Evolutionary conservation across 2,888 invertebrate species (phyloP).

Genomic region (Dermolepida albohirtum): DNA sequence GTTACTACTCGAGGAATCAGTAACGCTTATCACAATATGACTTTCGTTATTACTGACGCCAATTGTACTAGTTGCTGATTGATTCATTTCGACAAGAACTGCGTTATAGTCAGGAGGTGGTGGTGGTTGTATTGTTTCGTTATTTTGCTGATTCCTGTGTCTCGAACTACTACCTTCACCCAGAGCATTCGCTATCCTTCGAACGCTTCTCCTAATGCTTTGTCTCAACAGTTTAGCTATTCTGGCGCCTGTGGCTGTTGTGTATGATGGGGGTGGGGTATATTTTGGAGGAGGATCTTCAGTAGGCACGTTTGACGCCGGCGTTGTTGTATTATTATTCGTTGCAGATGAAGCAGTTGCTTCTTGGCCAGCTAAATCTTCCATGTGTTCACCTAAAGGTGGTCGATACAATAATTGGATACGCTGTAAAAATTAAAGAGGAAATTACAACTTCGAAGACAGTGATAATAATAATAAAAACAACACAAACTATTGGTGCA

Average conservation of each 20-base stretch:
- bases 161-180: slow-evolving; percentile 61
- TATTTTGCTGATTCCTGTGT: slow-evolving; percentile 36
- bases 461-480: too few relatives aligned
- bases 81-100: slow-evolving; percentile 73
- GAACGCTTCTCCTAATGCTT: slow-evolving; percentile 82
- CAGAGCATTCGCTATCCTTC: slow-evolving; percentile 72
- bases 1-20: slow-evolving; percentile 46
- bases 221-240: slow-evolving; percentile 80
- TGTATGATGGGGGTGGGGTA: slow-evolving; percentile 93
- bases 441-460: background rate
- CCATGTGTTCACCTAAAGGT: slow-evolving; percentile 68
- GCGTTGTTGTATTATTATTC: slow-evolving; percentile 50
- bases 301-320: slow-evolving; percentile 59
- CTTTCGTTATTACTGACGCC: slow-evolving; percentile 26
- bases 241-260: slow-evolving; percentile 89
- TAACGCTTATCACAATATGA: slow-evolving; percentile 44
- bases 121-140: slow-evolving; percentile 57
- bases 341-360: slow-evolving; percentile 54
- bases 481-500: background rate
- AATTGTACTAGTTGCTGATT: slow-evolving; percentile 50
- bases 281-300: slow-evolving; percentile 92
- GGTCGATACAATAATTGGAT: slow-evolving; percentile 88
- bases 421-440: slow-evolving; percentile 70
- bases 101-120: slow-evolving; percentile 75
- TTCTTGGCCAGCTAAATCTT: slow-evolving; percentile 62